These are phyloP conservation scores for Peromyscus aztecus DNA, from an alignment of 2,797 vertebrate genomes.

Conservation along the genomic window DNA sequence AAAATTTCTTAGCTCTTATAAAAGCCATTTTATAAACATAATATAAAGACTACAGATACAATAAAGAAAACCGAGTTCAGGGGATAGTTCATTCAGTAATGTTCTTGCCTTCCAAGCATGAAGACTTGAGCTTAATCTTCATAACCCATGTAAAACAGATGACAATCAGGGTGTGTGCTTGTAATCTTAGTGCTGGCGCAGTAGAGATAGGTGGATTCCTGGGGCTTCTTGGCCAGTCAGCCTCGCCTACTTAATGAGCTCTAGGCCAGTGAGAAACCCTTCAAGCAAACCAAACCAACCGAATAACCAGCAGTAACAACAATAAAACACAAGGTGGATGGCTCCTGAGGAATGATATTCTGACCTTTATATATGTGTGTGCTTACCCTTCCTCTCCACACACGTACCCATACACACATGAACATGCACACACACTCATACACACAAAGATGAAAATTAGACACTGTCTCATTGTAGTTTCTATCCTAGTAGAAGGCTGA, in stretches of 20 bases:
- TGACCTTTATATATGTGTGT: not conserved
- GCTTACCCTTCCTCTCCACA: not conserved
- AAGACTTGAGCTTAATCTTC: not conserved
- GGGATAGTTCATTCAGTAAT: not conserved
- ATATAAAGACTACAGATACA: constrained; percentile 6
- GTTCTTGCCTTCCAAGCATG: not conserved
- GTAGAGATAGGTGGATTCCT: not conserved
- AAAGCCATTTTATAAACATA: constrained; percentile 43
- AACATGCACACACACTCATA: not conserved
- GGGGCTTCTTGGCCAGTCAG: not conserved
- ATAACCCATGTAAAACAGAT: not conserved
- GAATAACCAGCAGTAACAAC: not conserved
- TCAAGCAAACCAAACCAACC: not conserved
- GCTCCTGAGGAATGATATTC: not conserved
- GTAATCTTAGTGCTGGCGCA: not conserved
- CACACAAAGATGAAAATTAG: not conserved
- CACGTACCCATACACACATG: not conserved
- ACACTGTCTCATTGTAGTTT: not conserved
- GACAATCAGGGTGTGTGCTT: not conserved
- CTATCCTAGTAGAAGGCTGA: constrained; percentile 20
- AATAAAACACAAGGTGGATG: not conserved
- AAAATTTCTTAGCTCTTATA: constrained; percentile 51
- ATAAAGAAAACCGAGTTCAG: not conserved
- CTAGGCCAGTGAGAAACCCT: not conserved
- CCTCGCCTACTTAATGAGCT: not conserved